phyloP scores from a whole-genome alignment of 2,888 invertebrate genomes.

The Nymphalis urticae region DNA sequence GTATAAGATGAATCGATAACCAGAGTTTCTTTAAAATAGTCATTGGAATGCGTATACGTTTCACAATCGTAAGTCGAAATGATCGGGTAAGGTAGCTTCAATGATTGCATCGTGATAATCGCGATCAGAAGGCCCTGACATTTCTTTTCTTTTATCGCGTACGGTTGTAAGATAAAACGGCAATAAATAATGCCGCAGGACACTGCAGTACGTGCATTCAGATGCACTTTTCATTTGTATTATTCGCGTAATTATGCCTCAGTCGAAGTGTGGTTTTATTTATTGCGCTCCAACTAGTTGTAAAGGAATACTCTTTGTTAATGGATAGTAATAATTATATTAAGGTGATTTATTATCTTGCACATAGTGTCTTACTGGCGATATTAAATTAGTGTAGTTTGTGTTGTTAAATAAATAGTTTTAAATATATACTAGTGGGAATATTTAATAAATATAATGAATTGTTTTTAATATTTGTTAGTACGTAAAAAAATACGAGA shows the following conservation, averaged over 20 bases:
- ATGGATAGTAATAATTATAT: conserved; percentile 57
- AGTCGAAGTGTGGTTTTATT: conserved; percentile 59
- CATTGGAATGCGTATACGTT: conserved; percentile 10
- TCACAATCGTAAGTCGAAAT: conserved; percentile 42
- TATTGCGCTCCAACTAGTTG: conserved; percentile 53
- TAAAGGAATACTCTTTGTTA: conserved; percentile 61
- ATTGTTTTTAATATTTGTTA: no score
- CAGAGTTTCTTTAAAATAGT: neutral
- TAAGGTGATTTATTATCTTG: conserved; percentile 53
- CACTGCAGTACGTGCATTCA: conserved; percentile 65
- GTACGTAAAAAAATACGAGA: no score
- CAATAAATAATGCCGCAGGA: conserved; percentile 75
- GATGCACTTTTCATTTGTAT: conserved; percentile 74
- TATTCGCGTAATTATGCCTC: conserved; percentile 73
- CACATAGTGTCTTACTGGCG: conserved; percentile 26
- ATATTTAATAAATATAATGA: no score
- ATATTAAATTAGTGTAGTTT: conserved; percentile 2
- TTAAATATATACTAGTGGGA: neutral
- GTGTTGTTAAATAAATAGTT: neutral
- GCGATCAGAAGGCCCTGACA: conserved; percentile 73
- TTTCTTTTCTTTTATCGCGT: conserved; percentile 79
- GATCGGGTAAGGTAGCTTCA: conserved; percentile 59
- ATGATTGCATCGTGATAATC: conserved; percentile 76
- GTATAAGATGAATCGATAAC: neutral
- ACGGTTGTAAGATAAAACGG: conserved; percentile 74